These are phyloP conservation scores for Stegophylla sp. DNA, from an alignment of 2,888 invertebrate genomes.

Conservation along the genomic window DNA sequence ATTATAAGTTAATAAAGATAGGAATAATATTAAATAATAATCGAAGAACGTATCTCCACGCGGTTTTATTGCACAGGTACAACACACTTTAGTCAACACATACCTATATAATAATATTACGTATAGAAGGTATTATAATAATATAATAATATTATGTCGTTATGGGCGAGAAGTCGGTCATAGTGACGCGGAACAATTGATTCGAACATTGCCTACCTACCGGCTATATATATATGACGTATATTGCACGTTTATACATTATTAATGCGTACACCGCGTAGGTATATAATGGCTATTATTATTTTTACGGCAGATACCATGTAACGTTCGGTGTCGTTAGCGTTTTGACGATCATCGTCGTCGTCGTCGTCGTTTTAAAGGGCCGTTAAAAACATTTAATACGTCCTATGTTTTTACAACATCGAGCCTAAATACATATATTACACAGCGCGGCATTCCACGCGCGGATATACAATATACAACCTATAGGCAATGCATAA, in stretches of 20 bases:
- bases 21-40: not conserved
- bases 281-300: not conserved
- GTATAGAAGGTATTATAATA: not conserved
- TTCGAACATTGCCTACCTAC: not conserved
- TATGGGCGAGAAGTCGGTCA: not conserved
- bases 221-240: too few relatives aligned
- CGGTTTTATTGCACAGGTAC: too few relatives aligned
- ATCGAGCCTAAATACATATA: not conserved
- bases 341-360: constrained; percentile 24
- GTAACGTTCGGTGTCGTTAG: constrained; percentile 28
- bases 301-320: constrained; percentile 1
- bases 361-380: constrained; percentile 28
- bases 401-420: constrained; percentile 43
- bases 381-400: constrained; percentile 52
- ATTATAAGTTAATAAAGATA: not conserved
- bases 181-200: not conserved
- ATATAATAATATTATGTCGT: not conserved
- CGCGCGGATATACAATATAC: not conserved
- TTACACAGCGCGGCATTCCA: not conserved
- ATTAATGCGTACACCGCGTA: not conserved
- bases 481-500: not conserved
- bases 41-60: too few relatives aligned
- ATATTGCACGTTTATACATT: too few relatives aligned
- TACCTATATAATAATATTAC: not conserved
- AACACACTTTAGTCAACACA: too few relatives aligned